Base-by-base conservation (phyloP, 2,888 invertebrate species). In the Synanthedon tipuliformis region DNA sequence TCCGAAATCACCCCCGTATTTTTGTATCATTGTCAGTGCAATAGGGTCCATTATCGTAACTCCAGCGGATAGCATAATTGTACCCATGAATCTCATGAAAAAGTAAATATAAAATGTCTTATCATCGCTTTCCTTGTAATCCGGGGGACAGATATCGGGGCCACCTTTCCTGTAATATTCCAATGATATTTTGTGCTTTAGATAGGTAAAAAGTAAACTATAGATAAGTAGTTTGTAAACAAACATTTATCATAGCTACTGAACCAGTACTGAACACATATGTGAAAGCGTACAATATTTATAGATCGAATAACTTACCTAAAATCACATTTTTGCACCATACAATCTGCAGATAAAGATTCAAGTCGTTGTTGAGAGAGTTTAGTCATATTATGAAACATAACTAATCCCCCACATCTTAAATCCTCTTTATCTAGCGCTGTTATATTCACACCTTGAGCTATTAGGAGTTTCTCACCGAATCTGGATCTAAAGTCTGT, bases 41-140 rank as follows among this genome's bases (percentile, higher is more conserved):
- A 95, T 94, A 0, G 96, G 95, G 78, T 96, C 96, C 91, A 95
- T 92, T 53, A 96, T 93, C 11, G 94, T 94, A 1, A 95, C 93
- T n/a, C 94, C 93, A 34, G 95, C 95, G 4, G 93, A 92, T 68
- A 94, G 85, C 90, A 94, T 93, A 4, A 94, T 92, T 40, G 94
- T 94, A 1, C 93, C 95, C 63, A 95, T 81, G 61, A 96, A 92
- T 69, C 95, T 87, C 57, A 96, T 69, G 53, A 92, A 78, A 72
- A 96, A 95, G 72, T 96, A 96, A 56, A 93, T 89, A 90, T 94
- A 95, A 71, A 96, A 96, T 2, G 93, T 91, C 61, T 89, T 90
- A 67, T 92, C 92, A 59, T 93, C 93, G 54, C 92, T 92, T 68
- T 93, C 92, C 72, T 92, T 92, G 68, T 92, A 94, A 75, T 94